Percentiles rank a stretch among this genome's conserved stretches.
Evolutionary conservation across 2,113 vertebrate species (phyloP).

Genomic region (Nipponia nippon): DNA sequence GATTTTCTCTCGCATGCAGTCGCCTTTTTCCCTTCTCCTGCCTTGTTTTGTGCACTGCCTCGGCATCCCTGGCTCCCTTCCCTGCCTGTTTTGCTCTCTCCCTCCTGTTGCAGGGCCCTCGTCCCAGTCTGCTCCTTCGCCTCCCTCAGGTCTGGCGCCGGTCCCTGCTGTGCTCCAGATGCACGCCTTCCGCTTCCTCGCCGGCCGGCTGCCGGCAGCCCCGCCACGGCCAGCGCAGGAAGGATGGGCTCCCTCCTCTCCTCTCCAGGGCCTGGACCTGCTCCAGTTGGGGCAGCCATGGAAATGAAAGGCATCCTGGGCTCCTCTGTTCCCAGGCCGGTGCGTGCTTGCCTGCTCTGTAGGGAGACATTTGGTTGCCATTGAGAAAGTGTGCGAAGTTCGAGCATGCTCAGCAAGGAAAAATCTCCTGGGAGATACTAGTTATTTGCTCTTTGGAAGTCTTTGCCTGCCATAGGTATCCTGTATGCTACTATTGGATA

Average conservation of each 20-base stretch:
- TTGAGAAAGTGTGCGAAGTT: not conserved
- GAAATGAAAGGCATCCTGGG: not conserved
- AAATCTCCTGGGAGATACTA: not conserved
- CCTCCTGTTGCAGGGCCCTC: not conserved
- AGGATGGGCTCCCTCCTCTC: not conserved
- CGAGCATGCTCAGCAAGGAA: accelerated
- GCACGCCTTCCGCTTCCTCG: not conserved
- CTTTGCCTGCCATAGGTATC: not conserved
- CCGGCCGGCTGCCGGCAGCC: not conserved
- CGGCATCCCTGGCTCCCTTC: not conserved
- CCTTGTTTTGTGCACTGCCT: not conserved
- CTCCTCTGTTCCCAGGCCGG: not conserved
- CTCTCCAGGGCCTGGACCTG: not conserved
- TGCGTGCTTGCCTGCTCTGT: accelerated
- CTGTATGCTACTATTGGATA: not conserved
- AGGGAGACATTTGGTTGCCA: accelerated
- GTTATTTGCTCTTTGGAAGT: not conserved
- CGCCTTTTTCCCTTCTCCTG: not conserved
- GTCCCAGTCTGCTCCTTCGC: not conserved
- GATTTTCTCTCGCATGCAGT: not conserved
- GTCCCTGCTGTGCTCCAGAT: not conserved
- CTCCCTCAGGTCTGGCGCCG: not conserved
- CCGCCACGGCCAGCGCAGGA: accelerated
- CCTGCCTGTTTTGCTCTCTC: accelerated
- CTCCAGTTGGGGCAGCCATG: not conserved